phyloP scores from a whole-genome alignment of 2,797 vertebrate species.

The Taenioides sp. region DNA sequence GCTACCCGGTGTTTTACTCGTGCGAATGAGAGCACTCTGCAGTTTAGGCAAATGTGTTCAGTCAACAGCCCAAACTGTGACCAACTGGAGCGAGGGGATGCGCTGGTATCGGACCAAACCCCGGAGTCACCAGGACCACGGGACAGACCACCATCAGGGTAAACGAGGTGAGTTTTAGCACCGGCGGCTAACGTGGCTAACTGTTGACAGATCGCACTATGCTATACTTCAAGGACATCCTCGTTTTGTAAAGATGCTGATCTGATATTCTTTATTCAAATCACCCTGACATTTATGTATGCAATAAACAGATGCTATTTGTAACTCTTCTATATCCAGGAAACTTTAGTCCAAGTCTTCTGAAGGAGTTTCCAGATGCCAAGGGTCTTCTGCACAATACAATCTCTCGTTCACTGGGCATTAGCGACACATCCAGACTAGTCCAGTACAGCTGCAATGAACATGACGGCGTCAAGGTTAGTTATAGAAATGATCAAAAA shows the following conservation, averaged over 20 bases:
- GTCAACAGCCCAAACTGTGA: constrained; percentile 10
- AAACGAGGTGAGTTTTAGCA: constrained; percentile 59
- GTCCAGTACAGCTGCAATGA: constrained; percentile 88
- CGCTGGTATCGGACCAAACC: constrained; percentile 59
- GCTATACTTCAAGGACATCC: constrained; percentile 51
- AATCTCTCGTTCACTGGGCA: constrained; percentile 82
- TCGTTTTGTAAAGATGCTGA: neutral
- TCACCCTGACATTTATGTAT: neutral
- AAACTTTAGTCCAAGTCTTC: constrained; percentile 34
- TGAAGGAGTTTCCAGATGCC: constrained; percentile 91
- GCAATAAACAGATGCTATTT: constrained; percentile 1
- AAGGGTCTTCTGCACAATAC: constrained; percentile 86
- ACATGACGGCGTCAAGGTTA: constrained; percentile 84
- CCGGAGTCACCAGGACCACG: constrained; percentile 6
- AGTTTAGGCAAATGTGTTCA: constrained; percentile 51
- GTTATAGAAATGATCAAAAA: neutral
- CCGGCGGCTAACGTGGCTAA: constrained; percentile 13
- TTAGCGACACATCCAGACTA: constrained; percentile 80
- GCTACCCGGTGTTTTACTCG: constrained; percentile 59
- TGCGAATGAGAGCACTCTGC: constrained; percentile 60
- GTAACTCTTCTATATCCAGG: constrained; percentile 31
- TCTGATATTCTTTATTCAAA: rapidly evolving
- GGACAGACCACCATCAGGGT: neutral
- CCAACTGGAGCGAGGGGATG: constrained; percentile 26
- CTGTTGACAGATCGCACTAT: neutral